Conservation (phyloP, 2,113 vertebrate genomes). For the Ploceus nigricollis region DNA sequence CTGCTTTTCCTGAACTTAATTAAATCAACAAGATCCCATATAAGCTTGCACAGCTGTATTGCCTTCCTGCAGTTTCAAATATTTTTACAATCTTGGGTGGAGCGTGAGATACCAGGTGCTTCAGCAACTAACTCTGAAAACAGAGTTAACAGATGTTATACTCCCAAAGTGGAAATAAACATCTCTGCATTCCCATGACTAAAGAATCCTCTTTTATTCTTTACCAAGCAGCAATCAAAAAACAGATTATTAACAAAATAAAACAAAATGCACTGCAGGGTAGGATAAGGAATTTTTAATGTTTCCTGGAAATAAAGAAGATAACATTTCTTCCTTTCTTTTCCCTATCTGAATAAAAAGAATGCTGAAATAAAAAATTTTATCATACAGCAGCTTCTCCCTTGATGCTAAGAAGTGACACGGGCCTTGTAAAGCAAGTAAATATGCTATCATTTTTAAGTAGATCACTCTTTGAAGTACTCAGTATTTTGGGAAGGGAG, state of each 20-base stretch:
- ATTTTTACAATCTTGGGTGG: conserved; percentile 14
- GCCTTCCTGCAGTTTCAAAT: conserved; percentile 45
- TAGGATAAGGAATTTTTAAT: conserved; percentile 22
- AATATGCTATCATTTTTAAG: neutral
- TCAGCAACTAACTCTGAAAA: conserved; percentile 27
- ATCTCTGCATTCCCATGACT: conserved; percentile 42
- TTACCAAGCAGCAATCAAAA: conserved; percentile 48
- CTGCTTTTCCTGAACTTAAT: neutral
- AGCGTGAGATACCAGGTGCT: conserved; percentile 62
- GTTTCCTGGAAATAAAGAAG: conserved; percentile 36
- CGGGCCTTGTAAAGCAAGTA: neutral
- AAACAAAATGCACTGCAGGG: neutral
- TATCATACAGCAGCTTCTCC: neutral
- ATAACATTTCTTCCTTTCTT: conserved; percentile 7
- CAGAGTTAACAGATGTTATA: neutral
- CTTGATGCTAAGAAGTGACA: neutral
- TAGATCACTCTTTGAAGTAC: neutral
- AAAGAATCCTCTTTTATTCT: conserved; percentile 52
- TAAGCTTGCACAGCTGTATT: conserved; percentile 48
- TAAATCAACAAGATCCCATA: neutral
- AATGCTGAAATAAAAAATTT: conserved; percentile 2
- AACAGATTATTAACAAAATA: conserved; percentile 33
- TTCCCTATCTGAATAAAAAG: neutral
- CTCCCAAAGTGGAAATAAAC: conserved; percentile 50
- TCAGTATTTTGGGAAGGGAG: neutral